Evolutionary conservation across 2,888 invertebrate genomes (phyloP).

Genomic region (Clunio marinus): DNA sequence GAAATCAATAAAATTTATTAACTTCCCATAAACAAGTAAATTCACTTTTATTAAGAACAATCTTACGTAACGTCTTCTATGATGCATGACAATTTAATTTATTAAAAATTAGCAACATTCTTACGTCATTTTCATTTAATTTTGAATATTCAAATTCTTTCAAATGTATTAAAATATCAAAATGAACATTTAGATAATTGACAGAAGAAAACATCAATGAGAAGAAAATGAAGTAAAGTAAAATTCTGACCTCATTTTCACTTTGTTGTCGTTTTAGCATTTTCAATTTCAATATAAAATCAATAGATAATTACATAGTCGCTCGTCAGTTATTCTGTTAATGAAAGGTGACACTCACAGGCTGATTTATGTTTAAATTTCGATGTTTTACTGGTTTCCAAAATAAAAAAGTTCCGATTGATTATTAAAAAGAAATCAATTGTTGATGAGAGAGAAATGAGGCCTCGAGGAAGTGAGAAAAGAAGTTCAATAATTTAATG

Average conservation of each 20-base stretch:
- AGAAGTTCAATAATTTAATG: no score
- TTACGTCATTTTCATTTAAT: not conserved
- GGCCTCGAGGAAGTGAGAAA: no score
- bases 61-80: no score
- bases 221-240: not conserved
- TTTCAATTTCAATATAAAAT: conserved; percentile 35
- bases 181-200: not conserved
- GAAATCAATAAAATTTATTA: no score
- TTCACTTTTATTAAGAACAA: no score
- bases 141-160: not conserved
- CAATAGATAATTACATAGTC: conserved; percentile 29
- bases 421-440: no score
- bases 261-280: not conserved
- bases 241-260: conserved; percentile 30
- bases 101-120: not conserved
- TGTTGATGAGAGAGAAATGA: no score
- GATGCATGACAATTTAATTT: no score
- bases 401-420: no score
- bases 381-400: no score
- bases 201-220: not conserved
- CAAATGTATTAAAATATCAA: not conserved
- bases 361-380: no score
- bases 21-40: no score
- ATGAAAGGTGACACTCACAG: conserved; percentile 37
- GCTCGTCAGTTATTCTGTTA: not conserved